Base-by-base conservation (phyloP, 2,888 invertebrate genomes). In the Amphiduros pacificus region DNA sequence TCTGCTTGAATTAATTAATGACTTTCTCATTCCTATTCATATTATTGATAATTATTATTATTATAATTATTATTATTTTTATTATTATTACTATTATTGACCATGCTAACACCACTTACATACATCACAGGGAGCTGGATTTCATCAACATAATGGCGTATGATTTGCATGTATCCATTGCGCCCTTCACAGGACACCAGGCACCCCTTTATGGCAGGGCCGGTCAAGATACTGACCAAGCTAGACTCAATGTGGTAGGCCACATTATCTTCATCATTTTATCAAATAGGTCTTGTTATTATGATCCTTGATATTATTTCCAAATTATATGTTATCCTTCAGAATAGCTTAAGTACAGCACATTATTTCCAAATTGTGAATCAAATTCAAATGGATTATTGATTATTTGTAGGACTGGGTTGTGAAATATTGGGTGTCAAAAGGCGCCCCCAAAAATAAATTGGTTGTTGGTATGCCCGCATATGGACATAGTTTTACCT, bases 101-200 rank as follows among this genome's bases (percentile, higher is more conserved):
- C n/a, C n/a, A n/a, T n/a, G n/a, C n/a, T n/a, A n/a, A n/a, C n/a
- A n/a, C n/a, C n/a, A n/a, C n/a, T n/a, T n/a, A n/a, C n/a, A n/a
- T n/a, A n/a, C n/a, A n/a, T n/a, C n/a, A n/a, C 26, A 61, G 61
- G 36, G 55, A 49, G 26, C 32, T 62, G 5, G 62, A 62, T 36
- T 62, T 40, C 44, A 58, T 62, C 44, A 44, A 41, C 32, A 3
- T 62, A 11, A 62, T 62, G 62, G n/a, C 57, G 5, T 59, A 59
- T 48, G 62, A 59, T 22, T 51, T 52, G 6, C 31, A 61, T 26
- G 61, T 55, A 22, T 55, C 61, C 3, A 57, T 55, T 55, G 22
- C 48, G 9, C 14, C 17, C 6, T 27, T 9, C 27, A 62, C 62
- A 6, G 58, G 58, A n/a, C 58, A 58, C 44, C 51, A 58, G 22